A percentile compares a stretch with the other conserved stretches of the same genome.
Evolutionary conservation across 1,140 invertebrate species (phyloP).

Genomic region (Zaprionus tsacasi): DNA sequence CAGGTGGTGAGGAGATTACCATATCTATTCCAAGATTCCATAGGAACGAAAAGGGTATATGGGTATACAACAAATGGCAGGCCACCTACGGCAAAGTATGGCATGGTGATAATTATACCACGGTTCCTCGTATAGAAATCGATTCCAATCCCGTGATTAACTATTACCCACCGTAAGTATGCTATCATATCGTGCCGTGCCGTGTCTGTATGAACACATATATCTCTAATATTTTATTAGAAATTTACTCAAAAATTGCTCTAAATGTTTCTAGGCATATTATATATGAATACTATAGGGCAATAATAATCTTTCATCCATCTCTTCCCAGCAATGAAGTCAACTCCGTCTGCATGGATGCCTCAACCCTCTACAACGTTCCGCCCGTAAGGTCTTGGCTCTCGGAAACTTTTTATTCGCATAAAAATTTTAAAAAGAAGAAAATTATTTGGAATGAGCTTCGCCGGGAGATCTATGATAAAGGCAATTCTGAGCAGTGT

Average conservation of each 20-base stretch:
- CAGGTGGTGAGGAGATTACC: not conserved
- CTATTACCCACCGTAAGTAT: slow-evolving; percentile 15
- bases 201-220: no score
- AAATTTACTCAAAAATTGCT: no score
- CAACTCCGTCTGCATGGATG: slow-evolving; percentile 14
- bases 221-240: no score
- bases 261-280: no score
- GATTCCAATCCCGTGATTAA: not conserved
- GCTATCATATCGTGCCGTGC: no score
- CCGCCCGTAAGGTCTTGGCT: not conserved
- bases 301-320: no score
- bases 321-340: no score
- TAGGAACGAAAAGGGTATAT: slow-evolving; percentile 9
- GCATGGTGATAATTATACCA: not conserved
- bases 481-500: slow-evolving; percentile 25
- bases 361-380: slow-evolving; percentile 19
- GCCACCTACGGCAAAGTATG: slow-evolving; percentile 12
- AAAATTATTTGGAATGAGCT: slow-evolving; percentile 5
- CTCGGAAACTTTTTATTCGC: no score
- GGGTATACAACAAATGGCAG: slow-evolving; percentile 25
- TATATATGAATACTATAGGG: no score
- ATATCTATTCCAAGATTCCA: slow-evolving; percentile 2
- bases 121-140: not conserved
- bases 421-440: no score
- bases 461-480: slow-evolving; percentile 1